Base-by-base conservation (phyloP, 2,797 vertebrate species). In the Pseudochromis fuscus region DNA sequence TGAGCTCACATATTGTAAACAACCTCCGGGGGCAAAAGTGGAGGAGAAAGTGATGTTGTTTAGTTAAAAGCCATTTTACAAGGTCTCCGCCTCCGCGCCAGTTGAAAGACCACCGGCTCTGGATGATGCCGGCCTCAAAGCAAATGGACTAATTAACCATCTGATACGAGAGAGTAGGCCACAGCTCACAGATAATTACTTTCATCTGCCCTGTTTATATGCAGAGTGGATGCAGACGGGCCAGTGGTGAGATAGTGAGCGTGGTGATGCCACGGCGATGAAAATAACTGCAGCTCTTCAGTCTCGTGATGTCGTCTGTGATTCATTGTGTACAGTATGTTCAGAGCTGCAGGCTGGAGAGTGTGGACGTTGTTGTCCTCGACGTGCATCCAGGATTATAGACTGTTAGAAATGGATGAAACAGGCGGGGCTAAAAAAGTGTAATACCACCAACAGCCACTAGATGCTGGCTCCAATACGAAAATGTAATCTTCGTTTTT, bases 31-130 rank as follows among this genome's bases (percentile, higher is more conserved):
- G 68, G 66, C 75, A 53, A 42, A n/a, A n/a, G n/a, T n/a, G n/a
- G n/a, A 33, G 40, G 79, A 81, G 88, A 92, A 90, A 89, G 87
- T 88, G 83, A 75, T 85, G 84, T 75, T 89, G 86, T 89, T 86
- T 79, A 79, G 85, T 84, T 83, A 81, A 90, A 87, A 82, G 82
- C 79, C 68, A 5, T 87, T 91, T 90, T 88, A 91, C 86, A 79
- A 91, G 83, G 61, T 38, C 79, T 72, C 82, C 61, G 33, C 88
- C 89, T 84, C 71, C 46, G 42, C 8, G 21, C 48, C 82, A 59
- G 59, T 72, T 83, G 63, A 89, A 81, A 81, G 83, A 81, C 72
- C 85, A 81, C 71, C 82, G 12, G 79, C 66, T 85, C 84, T 77
- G 68, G 67, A 85, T 79, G 85, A 57, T 73, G 35, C 70, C 2